These are phyloP conservation scores for Hycleus cichorii DNA, from an alignment of 1,140 invertebrate genomes.

Conservation along the genomic window DNA sequence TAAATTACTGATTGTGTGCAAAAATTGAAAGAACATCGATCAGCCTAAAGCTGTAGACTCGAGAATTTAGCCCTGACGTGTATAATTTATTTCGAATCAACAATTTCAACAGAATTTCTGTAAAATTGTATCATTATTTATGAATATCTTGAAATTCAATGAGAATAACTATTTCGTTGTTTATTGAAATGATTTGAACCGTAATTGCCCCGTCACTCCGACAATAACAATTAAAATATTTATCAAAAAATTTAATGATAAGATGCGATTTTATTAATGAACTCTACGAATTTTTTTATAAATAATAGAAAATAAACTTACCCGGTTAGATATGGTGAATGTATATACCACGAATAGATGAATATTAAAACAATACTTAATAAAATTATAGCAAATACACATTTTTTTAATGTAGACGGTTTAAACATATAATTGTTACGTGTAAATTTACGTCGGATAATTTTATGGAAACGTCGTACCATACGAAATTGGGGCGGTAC, in stretches of 20 bases:
- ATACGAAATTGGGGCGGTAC: not conserved
- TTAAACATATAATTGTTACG: slow-evolving; percentile 25
- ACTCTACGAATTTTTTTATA: not conserved
- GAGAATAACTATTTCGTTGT: too few relatives aligned
- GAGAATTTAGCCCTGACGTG: too few relatives aligned
- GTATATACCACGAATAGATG: slow-evolving; percentile 30
- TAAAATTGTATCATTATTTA: too few relatives aligned
- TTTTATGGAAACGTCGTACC: slow-evolving; percentile 14
- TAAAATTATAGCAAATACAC: slow-evolving; percentile 29
- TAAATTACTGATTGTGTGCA: too few relatives aligned
- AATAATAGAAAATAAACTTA: slow-evolving; percentile 18
- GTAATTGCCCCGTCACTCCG: too few relatives aligned
- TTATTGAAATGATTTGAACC: too few relatives aligned
- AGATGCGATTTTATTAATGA: not conserved
- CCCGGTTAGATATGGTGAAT: slow-evolving; percentile 31
- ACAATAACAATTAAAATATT: too few relatives aligned
- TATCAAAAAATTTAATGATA: not conserved
- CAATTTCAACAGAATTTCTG: too few relatives aligned
- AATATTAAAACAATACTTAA: slow-evolving; percentile 32
- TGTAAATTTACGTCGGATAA: slow-evolving; percentile 15
- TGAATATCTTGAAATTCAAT: too few relatives aligned
- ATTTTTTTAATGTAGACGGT: slow-evolving; percentile 30
- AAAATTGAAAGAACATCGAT: too few relatives aligned
- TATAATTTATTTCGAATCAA: too few relatives aligned
- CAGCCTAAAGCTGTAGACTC: too few relatives aligned